Conservation (phyloP, 2,888 invertebrate genomes). For the Mayetiola destructor region DNA sequence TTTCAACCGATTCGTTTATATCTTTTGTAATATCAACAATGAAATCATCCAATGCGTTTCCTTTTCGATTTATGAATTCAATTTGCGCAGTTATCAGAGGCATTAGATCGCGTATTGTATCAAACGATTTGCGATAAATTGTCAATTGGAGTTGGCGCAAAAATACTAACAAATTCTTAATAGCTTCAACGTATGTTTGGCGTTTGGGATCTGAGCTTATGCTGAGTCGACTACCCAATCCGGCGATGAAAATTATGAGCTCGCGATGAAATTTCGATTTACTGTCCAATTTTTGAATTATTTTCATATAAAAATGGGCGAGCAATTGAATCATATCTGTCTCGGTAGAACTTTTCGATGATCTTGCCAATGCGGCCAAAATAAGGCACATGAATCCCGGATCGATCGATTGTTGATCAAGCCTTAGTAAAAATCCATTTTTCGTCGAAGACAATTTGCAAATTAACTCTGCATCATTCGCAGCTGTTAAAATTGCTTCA, state of each 20-base stretch:
- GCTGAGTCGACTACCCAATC: neutral
- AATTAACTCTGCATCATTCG: neutral
- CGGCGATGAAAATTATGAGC: neutral
- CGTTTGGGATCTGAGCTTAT: neutral
- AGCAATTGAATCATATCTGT: neutral
- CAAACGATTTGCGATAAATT: slow-evolving; percentile 1
- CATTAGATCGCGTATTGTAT: slow-evolving; percentile 1
- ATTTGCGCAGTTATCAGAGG: slow-evolving; percentile 5
- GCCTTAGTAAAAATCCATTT: slow-evolving; percentile 3
- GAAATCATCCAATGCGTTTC: neutral
- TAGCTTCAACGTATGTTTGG: neutral
- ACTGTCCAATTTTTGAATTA: neutral
- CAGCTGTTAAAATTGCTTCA: neutral
- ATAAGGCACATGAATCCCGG: slow-evolving; percentile 2
- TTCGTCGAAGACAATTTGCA: neutral
- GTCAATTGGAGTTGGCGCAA: slow-evolving; percentile 10
- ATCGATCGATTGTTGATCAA: neutral
- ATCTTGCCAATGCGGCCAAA: slow-evolving; percentile 5
- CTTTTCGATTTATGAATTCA: slow-evolving; percentile 13
- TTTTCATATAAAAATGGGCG: slow-evolving; percentile 3
- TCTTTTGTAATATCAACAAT: neutral
- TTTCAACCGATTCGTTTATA: neutral
- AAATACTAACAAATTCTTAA: slow-evolving; percentile 2
- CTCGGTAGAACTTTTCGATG: neutral
- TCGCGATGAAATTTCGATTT: slow-evolving; percentile 1